phyloP scores from a whole-genome alignment of 2,888 invertebrate genomes.

The Pterostichus niger region DNA sequence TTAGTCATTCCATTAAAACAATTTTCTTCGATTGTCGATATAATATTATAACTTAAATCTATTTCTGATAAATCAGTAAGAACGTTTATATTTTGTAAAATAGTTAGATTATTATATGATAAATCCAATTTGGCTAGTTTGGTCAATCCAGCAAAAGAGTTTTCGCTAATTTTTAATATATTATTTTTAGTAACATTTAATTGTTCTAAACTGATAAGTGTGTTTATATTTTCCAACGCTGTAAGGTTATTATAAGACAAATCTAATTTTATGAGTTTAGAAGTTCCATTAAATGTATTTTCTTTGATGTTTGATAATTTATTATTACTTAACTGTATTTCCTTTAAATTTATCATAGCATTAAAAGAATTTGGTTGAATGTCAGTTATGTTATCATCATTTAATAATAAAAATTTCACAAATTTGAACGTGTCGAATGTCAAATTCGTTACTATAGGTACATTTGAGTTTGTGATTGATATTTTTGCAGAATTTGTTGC shows the following conservation, averaged over 20 bases:
- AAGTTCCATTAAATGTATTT: background rate
- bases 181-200: background rate
- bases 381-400: slow-evolving; percentile 47
- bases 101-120: slow-evolving; percentile 17
- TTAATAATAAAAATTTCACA: slow-evolving; percentile 7
- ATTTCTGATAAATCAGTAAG: slow-evolving; percentile 12
- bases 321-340: background rate
- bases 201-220: background rate
- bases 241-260: slow-evolving; percentile 13
- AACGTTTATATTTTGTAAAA: background rate
- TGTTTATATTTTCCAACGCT: background rate
- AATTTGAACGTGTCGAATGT: background rate
- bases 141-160: background rate
- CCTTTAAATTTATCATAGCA: background rate
- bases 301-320: background rate
- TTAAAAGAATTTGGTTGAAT: slow-evolving; percentile 30
- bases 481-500: no score
- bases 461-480: no score
- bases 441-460: background rate
- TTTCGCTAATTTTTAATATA: background rate
- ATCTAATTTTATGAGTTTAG: background rate
- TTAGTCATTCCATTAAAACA: slow-evolving; percentile 82
- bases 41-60: slow-evolving; percentile 12
- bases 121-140: background rate
- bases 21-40: slow-evolving; percentile 77